Evolutionary conservation across 1,140 invertebrate genomes (phyloP), one percentile per base, ranked within the genome.

Genomic region (Anastatus disparis): DNA sequence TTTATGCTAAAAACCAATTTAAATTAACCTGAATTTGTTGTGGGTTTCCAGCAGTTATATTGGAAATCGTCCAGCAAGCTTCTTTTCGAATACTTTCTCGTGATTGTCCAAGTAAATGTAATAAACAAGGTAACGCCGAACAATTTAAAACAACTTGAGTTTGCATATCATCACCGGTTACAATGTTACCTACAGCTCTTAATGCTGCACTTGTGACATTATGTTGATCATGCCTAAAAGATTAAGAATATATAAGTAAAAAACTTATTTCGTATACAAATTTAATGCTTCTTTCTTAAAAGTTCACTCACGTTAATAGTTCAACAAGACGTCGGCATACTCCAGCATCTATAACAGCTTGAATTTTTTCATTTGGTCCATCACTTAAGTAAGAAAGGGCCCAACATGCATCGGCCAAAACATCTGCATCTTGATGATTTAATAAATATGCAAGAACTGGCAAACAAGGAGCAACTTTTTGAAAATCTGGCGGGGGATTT

Each of bases 21-120:
- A 22, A 17, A 63, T 56, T 56, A 74, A 93, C 92, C 87, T 95
- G 94, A 75, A 97, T 97, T 87, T 99, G 97, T 76, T 92, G 90
- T 53, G 93, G 90, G 87, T 98, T 99, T 55, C 97, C 97, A 62
- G 97, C 97, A 3, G 97, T 98, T 59, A 99, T 98, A 86, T 99
- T 99, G 42, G 96, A 98, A 73, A 99, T 93, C 48, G 97, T 98
- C 97, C 97, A 99, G 82, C 96, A 98, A 7, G 97, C 95, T 86
- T 99, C 97, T 88, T 99, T 99, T 59, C 94, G 89, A 52, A 98
- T 92, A 26, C 92, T 90, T 85, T 99, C 97, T 77, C 94, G 94
- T 40, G 88, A 79, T 9, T 92, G 93, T 50, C 88, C 89, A 50
- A 99, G 87, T 29, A 99, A 87, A 80, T 94, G 91, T 63, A 93